Conservation (phyloP, 2,113 vertebrate genomes). For the Plectropomus leopardus region DNA sequence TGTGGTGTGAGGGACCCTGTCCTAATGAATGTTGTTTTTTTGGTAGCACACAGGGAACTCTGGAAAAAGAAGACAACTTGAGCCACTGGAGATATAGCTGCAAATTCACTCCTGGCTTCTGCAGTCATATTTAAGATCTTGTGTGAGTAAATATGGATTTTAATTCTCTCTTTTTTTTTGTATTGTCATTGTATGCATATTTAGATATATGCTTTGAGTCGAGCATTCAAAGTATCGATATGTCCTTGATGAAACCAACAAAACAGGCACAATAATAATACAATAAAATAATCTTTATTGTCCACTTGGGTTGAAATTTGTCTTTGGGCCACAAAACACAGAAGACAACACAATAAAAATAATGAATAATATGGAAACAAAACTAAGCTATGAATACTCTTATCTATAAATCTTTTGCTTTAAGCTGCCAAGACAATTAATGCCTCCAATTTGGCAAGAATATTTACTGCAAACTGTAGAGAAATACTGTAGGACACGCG, state of each 20-base stretch:
- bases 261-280: neutral
- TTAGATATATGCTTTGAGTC: neutral
- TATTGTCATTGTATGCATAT: neutral
- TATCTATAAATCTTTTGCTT: too few relatives aligned
- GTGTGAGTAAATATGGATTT: conserved; percentile 15
- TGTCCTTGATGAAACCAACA: neutral
- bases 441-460: neutral
- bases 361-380: too few relatives aligned
- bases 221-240: too few relatives aligned
- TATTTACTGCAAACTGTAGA: neutral
- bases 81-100: neutral
- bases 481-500: neutral
- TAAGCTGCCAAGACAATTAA: too few relatives aligned
- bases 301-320: too few relatives aligned
- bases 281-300: too few relatives aligned
- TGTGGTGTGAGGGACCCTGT: neutral
- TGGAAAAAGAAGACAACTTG: neutral
- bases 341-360: too few relatives aligned
- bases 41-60: neutral
- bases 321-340: too few relatives aligned
- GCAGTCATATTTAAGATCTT: neutral
- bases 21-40: neutral
- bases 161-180: neutral
- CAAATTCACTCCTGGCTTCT: neutral
- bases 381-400: too few relatives aligned